A percentile compares a stretch with the other conserved stretches of the same genome.
These are phyloP conservation scores for Phyllostomus hastatus DNA, from an alignment of 2,113 vertebrate species.

Conservation along the genomic window DNA sequence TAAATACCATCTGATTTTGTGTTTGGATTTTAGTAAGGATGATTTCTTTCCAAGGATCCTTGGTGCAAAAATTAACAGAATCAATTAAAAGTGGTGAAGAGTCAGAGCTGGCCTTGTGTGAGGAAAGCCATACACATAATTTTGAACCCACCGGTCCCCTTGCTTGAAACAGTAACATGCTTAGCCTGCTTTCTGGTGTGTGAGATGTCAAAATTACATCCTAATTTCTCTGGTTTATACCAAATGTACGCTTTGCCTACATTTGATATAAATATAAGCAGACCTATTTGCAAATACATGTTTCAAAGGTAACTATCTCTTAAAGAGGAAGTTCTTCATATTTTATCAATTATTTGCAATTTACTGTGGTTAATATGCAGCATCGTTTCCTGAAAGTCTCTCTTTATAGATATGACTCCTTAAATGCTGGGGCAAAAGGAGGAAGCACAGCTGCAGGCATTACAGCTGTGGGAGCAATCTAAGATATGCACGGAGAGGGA, in stretches of 20 bases:
- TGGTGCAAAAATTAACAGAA: background rate
- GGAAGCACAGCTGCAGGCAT: background rate
- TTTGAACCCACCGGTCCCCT: background rate
- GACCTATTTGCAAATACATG: too few relatives aligned
- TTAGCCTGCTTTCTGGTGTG: background rate
- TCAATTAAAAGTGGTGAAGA: background rate
- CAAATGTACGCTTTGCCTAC: background rate
- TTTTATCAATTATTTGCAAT: background rate
- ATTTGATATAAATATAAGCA: too few relatives aligned
- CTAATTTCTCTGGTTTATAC: background rate
- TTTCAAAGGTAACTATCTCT: background rate
- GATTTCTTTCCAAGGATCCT: background rate
- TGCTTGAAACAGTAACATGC: background rate
- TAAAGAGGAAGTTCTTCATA: background rate
- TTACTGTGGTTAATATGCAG: background rate
- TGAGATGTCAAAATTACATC: background rate
- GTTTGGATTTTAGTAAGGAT: background rate
- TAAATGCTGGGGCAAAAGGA: background rate
- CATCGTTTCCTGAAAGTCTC: background rate
- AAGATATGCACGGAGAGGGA: accelerated
- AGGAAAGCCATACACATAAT: background rate
- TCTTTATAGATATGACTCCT: background rate
- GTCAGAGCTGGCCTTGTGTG: background rate
- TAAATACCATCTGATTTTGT: background rate
- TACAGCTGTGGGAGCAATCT: background rate